Percentiles rank a stretch among this genome's conserved stretches.
Evolutionary conservation across 64 coral and sea anemone species (phyloP).

Genomic region (Astreopora myriophthalma): DNA sequence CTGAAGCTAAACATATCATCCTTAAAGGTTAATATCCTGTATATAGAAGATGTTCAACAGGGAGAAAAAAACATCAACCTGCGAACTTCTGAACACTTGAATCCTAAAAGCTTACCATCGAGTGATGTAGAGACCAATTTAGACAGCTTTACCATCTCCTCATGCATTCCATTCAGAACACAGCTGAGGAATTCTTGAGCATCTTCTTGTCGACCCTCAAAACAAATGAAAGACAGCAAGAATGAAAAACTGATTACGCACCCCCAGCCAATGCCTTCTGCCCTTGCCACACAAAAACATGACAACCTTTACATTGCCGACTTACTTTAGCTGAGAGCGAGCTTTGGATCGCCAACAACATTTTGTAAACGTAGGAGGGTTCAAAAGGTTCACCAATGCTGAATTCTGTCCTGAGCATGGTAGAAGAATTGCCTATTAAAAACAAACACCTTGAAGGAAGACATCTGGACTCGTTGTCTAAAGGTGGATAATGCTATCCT

Average conservation of each 20-base stretch:
- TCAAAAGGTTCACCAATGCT: slow-evolving; percentile 82
- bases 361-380: slow-evolving; percentile 86
- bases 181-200: slow-evolving; percentile 96
- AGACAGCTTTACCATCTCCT: slow-evolving; percentile 81
- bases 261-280: too few species aligned
- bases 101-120: neutral
- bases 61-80: neutral
- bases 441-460: neutral
- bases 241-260: too few species aligned
- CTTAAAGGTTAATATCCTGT: neutral
- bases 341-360: slow-evolving; percentile 81
- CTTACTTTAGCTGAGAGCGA: slow-evolving; percentile 81
- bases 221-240: too few species aligned
- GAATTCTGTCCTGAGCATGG: slow-evolving; percentile 69
- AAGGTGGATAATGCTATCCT: too few species aligned
- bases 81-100: neutral
- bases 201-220: slow-evolving; percentile 94
- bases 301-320: too few species aligned
- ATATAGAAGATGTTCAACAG: neutral
- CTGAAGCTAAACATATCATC: neutral
- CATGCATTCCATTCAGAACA: slow-evolving; percentile 95
- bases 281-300: neutral
- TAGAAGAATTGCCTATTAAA: neutral
- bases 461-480: too few species aligned
- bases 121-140: neutral